Evolutionary conservation across 2,888 invertebrate species (phyloP).

Genomic region (Mimachlamys varia): DNA sequence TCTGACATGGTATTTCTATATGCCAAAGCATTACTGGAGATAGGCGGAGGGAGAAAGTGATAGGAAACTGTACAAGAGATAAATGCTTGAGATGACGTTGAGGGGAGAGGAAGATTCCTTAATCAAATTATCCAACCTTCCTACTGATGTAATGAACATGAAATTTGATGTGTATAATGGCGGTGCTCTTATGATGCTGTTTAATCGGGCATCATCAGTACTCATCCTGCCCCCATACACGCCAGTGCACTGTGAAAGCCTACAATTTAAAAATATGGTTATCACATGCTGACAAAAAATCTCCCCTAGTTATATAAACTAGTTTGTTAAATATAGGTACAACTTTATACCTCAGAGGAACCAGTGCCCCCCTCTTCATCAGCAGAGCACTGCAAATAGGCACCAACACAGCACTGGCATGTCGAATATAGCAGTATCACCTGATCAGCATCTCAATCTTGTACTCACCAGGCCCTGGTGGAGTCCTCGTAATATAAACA

Average conservation of each 20-base stretch:
- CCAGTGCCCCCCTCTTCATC: neutral
- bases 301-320: slow-evolving; percentile 28
- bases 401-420: neutral
- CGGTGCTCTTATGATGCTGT: neutral
- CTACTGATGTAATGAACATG: slow-evolving; percentile 29
- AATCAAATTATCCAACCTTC: neutral
- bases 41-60: neutral
- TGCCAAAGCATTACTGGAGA: neutral
- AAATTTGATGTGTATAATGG: slow-evolving; percentile 18
- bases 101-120: slow-evolving; percentile 15
- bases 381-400: neutral
- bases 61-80: neutral
- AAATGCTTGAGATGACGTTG: slow-evolving; percentile 15
- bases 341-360: slow-evolving; percentile 8
- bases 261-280: neutral
- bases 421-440: neutral
- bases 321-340: slow-evolving; percentile 17
- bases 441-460: neutral
- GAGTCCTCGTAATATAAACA: slow-evolving; percentile 1
- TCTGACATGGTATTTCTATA: slow-evolving; percentile 3
- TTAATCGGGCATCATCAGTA: neutral
- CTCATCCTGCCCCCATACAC: neutral
- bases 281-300: slow-evolving; percentile 28
- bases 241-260: neutral
- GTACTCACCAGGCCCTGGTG: neutral